phyloP scores from a whole-genome alignment of 2,113 vertebrate species.

The Okapia johnstoni region DNA sequence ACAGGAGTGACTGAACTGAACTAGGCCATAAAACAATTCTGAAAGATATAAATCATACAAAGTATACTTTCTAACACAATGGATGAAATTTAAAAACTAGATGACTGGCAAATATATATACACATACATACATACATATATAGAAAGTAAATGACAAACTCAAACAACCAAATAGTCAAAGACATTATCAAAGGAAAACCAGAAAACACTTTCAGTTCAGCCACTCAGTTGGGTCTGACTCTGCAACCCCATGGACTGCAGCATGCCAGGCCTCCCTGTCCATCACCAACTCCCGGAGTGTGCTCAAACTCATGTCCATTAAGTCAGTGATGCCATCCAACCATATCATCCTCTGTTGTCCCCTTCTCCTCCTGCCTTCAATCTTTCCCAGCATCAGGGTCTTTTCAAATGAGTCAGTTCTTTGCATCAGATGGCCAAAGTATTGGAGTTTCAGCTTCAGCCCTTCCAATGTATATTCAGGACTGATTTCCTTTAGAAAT shows the following conservation, averaged over 20 bases:
- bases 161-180: neutral
- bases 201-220: neutral
- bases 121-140: neutral
- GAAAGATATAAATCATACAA: neutral
- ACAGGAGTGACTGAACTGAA: neutral
- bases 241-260: neutral
- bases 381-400: neutral
- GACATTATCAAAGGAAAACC: neutral
- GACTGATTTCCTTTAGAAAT: neutral
- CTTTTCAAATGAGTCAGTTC: neutral
- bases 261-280: neutral
- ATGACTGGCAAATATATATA: neutral
- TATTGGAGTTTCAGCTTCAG: neutral
- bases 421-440: neutral
- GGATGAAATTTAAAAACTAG: neutral
- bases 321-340: neutral
- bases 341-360: neutral
- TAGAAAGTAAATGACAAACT: neutral
- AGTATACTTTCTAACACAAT: neutral
- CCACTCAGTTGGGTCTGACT: neutral
- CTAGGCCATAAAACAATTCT: neutral
- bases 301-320: neutral
- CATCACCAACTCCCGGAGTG: neutral
- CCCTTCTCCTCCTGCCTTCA: neutral
- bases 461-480: neutral